Base-by-base conservation (phyloP, 2,797 vertebrate species). In the Tiaroga cobitis region DNA sequence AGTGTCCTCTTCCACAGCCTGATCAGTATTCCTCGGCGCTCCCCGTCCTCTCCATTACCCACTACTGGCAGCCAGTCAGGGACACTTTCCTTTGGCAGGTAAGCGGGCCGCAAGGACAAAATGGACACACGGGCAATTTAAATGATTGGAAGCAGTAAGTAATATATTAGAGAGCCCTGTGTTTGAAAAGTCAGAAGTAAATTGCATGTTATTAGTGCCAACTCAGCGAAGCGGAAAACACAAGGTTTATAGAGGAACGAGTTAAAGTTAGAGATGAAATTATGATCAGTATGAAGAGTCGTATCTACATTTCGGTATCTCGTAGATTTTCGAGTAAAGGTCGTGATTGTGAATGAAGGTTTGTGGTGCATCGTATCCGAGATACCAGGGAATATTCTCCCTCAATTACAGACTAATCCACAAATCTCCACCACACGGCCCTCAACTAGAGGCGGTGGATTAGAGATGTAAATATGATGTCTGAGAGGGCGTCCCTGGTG, bases 121-220 rank as follows among this genome's bases (percentile, higher is more conserved):
- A 73, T 87, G 89, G 83, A 89, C 87, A 88, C 73, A 85, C 68
- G 41, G 69, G 86, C 89, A 89, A 90, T 92, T 89, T 90, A 87
- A 87, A 89, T 91, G 86, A 90, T 90, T 89, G 84, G 82, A 87
- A 86, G 83, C 73, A 70, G 46, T 72, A 54, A 51, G 84, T 85
- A 88, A 88, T 86, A 84, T 80, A 87, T 87, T 72, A 82, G 67
- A 89, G 51, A 76, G 76, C 78, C 61, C 79, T 51, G 80, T 77
- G 79, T 83, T 86, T 68, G 73, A 76, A 81, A 79, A 83, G 81
- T 37, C 82, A 21, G 41, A 51, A 67, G 59, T 69, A 73, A 82
- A 51, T 73, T 39, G n/a, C 13, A 49, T 46, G 78, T 82, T 88
- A 78, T 81, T 80, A 84, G 41, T 82, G 82, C 67, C 77, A 80